phyloP scores from a whole-genome alignment of 2,888 invertebrate species.

The Eupithecia subumbrata region DNA sequence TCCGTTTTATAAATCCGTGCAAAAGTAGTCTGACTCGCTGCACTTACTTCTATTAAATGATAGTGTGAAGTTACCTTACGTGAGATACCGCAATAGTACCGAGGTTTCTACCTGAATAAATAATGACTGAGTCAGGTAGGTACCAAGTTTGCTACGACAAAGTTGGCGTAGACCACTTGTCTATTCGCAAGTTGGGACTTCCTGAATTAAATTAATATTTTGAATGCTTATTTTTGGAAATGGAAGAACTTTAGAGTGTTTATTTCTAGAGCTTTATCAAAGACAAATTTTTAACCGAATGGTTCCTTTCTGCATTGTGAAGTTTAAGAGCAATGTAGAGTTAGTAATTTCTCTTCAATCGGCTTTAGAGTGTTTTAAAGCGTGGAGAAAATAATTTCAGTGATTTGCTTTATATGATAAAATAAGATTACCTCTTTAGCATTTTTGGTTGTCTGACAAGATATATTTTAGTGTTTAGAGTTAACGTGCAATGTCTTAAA shows the following conservation, averaged over 20 bases:
- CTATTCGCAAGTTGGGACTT: constrained; percentile 35
- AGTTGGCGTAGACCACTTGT: constrained; percentile 42
- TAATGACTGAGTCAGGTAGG: constrained; percentile 55
- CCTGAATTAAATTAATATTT: constrained; percentile 33
- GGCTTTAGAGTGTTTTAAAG: not conserved
- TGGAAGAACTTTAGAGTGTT: not conserved
- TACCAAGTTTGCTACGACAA: constrained; percentile 46
- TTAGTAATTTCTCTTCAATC: not conserved
- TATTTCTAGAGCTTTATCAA: not conserved
- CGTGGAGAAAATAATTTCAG: too few relatives aligned
- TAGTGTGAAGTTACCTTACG: constrained; percentile 61
- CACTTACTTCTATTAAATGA: constrained; percentile 55
- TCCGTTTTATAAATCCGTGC: constrained; percentile 32
- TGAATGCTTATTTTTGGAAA: constrained; percentile 21
- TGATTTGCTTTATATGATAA: too few relatives aligned
- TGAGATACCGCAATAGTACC: constrained; percentile 57
- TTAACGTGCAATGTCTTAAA: not conserved
- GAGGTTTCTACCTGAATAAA: constrained; percentile 67
- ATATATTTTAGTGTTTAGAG: too few relatives aligned
- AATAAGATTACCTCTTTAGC: too few relatives aligned
- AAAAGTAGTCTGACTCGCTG: constrained; percentile 36
- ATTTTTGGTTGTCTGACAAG: too few relatives aligned
- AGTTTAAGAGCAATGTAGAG: not conserved
- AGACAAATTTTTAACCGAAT: not conserved
- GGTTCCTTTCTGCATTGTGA: not conserved